Evolutionary conservation across 2,797 vertebrate genomes (phyloP).

Genomic region (Potorous gilbertii): DNA sequence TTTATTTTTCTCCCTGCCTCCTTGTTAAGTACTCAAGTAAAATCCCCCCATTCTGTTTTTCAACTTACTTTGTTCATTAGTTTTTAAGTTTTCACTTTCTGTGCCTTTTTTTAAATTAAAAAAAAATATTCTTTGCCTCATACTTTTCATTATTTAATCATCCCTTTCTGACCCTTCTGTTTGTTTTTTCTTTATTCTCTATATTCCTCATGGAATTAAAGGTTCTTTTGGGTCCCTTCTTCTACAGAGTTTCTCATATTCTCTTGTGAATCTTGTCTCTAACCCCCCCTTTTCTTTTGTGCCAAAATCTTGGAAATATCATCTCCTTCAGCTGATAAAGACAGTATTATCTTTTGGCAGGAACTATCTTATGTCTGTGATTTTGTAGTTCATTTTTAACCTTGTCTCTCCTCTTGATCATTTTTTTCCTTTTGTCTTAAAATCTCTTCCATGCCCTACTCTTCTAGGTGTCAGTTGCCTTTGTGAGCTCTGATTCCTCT

Average conservation of each 20-base stretch:
- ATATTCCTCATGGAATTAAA: background rate
- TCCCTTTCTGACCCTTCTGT: background rate
- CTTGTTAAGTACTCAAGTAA: background rate
- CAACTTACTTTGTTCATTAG: background rate
- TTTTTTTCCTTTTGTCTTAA: background rate
- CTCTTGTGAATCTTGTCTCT: background rate
- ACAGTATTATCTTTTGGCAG: background rate
- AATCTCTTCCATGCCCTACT: background rate
- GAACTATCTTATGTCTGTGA: background rate
- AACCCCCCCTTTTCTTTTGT: background rate
- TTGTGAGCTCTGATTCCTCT: background rate
- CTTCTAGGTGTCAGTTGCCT: background rate
- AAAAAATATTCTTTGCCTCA: background rate
- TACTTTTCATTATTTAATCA: background rate
- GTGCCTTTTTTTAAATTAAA: background rate
- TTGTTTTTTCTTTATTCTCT: background rate
- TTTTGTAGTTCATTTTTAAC: background rate
- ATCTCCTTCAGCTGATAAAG: background rate
- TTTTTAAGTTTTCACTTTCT: background rate
- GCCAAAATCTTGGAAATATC: background rate
- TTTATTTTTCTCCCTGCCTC: background rate
- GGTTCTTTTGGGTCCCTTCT: background rate
- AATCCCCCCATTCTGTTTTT: background rate
- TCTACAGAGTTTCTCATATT: background rate
- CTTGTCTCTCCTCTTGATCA: background rate